These are phyloP conservation scores for Plecotus auritus DNA, from an alignment of 2,113 vertebrate genomes.

Conservation along the genomic window DNA sequence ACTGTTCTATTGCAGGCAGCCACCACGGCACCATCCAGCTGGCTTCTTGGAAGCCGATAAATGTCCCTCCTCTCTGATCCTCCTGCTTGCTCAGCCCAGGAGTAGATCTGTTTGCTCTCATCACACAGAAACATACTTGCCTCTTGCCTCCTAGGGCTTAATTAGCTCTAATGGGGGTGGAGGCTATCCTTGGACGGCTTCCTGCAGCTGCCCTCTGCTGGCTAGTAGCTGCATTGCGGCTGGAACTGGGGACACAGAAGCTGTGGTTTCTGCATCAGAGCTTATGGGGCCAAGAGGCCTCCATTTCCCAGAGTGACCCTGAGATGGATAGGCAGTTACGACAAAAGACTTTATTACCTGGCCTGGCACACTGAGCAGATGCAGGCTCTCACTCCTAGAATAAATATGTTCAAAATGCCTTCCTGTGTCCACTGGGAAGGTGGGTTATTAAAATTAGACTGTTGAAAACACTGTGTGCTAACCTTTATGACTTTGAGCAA, in stretches of 20 bases:
- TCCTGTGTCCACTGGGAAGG: background rate
- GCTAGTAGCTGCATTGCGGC: constrained; percentile 40
- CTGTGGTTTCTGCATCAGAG: background rate
- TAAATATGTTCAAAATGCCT: background rate
- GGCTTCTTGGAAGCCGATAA: constrained; percentile 35
- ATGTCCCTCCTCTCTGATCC: background rate
- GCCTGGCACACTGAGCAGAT: background rate
- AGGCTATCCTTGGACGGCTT: constrained; percentile 62
- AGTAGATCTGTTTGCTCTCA: constrained; percentile 4
- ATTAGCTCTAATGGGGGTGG: background rate
- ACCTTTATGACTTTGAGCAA: background rate
- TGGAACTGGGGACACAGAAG: background rate
- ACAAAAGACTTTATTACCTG: background rate
- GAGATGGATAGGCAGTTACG: background rate
- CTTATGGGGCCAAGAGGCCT: accelerated
- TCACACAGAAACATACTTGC: background rate
- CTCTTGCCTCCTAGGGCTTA: background rate
- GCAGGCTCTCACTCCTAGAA: background rate
- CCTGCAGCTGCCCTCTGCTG: constrained; percentile 82
- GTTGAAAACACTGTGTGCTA: background rate
- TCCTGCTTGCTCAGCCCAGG: background rate
- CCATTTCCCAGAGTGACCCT: background rate
- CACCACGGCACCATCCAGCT: constrained; percentile 13
- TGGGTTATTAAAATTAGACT: background rate
- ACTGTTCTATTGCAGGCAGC: constrained; percentile 45